These are phyloP conservation scores for Diplodus sargus DNA, from an alignment of 2,797 vertebrate species.

Conservation along the genomic window DNA sequence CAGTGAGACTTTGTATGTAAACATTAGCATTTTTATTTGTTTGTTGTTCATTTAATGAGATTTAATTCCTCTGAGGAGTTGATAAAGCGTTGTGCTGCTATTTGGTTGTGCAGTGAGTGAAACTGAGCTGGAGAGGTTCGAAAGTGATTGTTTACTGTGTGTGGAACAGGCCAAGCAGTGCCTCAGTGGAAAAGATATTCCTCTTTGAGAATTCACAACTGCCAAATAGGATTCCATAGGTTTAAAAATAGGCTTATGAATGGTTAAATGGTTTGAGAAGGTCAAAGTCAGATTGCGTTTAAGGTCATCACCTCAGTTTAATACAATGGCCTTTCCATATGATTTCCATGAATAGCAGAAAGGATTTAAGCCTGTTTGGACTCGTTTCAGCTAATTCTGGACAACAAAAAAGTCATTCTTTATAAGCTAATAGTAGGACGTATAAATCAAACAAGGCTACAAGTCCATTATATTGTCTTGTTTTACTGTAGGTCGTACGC, in stretches of 20 bases:
- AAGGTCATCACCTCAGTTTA: slow-evolving; percentile 16
- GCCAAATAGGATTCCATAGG: background rate
- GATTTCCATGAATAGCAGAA: background rate
- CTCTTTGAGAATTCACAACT: slow-evolving; percentile 7
- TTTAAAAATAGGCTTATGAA: slow-evolving; percentile 22
- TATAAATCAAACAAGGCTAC: slow-evolving; percentile 9
- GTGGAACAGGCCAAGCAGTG: background rate
- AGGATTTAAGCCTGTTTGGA: background rate
- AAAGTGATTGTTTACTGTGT: slow-evolving; percentile 8
- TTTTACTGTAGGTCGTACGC: slow-evolving; percentile 36
- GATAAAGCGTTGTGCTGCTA: background rate
- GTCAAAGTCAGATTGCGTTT: slow-evolving; percentile 6
- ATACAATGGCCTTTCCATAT: slow-evolving; percentile 22
- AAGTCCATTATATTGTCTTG: slow-evolving; percentile 2
- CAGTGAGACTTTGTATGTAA: background rate
- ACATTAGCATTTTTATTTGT: background rate
- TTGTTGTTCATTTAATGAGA: background rate
- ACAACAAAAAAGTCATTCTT: background rate
- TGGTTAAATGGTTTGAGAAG: slow-evolving; percentile 4
- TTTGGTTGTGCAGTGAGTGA: background rate
- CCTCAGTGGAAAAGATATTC: slow-evolving; percentile 6
- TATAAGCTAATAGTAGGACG: slow-evolving; percentile 9
- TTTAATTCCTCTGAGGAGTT: background rate
- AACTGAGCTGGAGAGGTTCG: slow-evolving; percentile 4
- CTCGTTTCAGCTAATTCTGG: background rate